Evolutionary conservation across 37 sponge, comb jelly and placozoan species (phyloP).

Genomic region (Aphrocallistes beatrix): DNA sequence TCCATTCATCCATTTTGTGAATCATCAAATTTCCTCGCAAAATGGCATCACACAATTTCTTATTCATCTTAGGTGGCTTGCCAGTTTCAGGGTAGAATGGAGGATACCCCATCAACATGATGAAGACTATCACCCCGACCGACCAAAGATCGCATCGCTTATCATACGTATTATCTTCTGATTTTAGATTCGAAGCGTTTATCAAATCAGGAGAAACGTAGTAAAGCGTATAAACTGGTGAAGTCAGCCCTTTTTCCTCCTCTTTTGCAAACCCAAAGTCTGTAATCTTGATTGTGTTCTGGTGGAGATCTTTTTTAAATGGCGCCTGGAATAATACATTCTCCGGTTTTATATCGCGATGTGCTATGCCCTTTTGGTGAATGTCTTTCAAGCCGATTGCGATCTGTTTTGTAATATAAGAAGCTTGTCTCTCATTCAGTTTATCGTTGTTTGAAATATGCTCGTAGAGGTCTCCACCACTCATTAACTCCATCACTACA

Average conservation of each 20-base stretch:
- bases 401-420: not conserved
- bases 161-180: not conserved
- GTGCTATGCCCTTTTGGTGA: not conserved
- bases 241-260: not conserved
- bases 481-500: not conserved
- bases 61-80: not conserved
- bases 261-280: slow-evolving; percentile 1
- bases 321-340: not conserved
- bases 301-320: not conserved
- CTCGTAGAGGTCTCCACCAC: not conserved
- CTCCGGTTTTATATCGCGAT: not conserved
- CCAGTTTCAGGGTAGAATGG: not conserved
- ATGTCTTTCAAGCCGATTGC: not conserved
- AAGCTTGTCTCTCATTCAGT: not conserved
- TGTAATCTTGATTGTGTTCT: not conserved
- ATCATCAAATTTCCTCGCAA: not conserved
- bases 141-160: slow-evolving; percentile 7
- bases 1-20: not conserved
- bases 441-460: not conserved
- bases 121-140: not conserved
- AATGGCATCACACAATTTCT: not conserved
- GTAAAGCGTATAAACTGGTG: not conserved
- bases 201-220: not conserved
- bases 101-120: not conserved
- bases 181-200: not conserved